Conservation (phyloP, 2,888 invertebrate species). For the Dryadula phaetusa region DNA sequence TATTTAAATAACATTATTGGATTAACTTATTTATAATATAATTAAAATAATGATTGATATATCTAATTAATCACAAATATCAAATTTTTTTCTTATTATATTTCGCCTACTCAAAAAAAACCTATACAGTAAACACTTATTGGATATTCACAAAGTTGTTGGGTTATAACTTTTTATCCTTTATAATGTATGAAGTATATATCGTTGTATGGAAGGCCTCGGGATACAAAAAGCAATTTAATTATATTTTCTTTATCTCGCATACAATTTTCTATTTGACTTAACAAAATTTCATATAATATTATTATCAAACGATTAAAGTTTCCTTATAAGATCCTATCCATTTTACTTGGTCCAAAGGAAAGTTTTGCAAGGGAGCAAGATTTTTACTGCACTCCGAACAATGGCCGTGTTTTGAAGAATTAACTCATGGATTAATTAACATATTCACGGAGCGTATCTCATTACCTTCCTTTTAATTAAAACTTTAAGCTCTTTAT, state of each 20-base stretch:
- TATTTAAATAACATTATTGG: too few species aligned
- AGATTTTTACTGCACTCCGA: constrained; percentile 69
- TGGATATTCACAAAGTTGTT: neutral
- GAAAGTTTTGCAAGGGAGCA: constrained; percentile 39
- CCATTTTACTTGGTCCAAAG: constrained; percentile 23
- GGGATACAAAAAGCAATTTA: constrained; percentile 16
- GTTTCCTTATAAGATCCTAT: constrained; percentile 31
- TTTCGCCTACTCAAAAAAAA: neutral
- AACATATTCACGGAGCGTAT: constrained; percentile 77
- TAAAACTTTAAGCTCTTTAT: constrained; percentile 77
- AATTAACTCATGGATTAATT: constrained; percentile 80
- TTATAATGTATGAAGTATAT: constrained; percentile 2
- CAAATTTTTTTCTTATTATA: too few species aligned
- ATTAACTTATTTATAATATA: too few species aligned
- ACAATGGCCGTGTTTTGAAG: constrained; percentile 78
- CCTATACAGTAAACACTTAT: constrained; percentile 8
- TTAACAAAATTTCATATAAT: constrained; percentile 25
- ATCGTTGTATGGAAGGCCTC: neutral
- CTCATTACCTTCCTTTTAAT: constrained; percentile 79
- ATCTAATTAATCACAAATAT: too few species aligned
- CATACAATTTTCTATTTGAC: constrained; percentile 28
- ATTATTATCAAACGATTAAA: constrained; percentile 2
- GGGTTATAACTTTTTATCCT: constrained; percentile 12
- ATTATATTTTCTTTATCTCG: constrained; percentile 23
- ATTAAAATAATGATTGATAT: too few species aligned